Conservation (phyloP, 1,140 invertebrate species). For the Laupala kohalensis region DNA sequence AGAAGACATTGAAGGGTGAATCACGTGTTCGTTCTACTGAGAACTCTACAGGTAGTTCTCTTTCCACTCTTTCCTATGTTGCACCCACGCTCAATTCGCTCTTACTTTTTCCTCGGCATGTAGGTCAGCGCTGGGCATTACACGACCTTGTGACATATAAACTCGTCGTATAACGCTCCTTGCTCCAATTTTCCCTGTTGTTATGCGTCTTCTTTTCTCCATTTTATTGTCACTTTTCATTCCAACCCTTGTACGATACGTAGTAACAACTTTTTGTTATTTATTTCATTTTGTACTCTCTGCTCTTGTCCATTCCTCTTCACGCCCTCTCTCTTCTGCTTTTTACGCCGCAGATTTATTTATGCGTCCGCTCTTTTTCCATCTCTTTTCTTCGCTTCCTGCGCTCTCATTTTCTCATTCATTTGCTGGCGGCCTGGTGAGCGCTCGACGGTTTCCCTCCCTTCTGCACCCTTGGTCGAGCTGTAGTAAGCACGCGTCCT, state of each 20-base stretch:
- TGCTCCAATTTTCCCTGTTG: background rate
- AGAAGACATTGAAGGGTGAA: no score
- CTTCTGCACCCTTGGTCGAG: no score
- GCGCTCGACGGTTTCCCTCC: background rate
- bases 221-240: background rate
- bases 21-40: no score
- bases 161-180: background rate
- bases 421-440: background rate
- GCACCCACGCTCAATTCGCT: no score
- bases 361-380: background rate
- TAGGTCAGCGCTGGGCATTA: background rate
- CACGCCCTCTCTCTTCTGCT: background rate
- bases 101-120: background rate
- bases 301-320: background rate
- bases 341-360: background rate
- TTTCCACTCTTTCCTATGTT: no score
- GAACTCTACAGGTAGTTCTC: background rate
- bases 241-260: background rate
- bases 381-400: background rate
- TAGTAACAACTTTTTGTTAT: background rate
- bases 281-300: background rate
- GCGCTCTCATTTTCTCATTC: background rate
- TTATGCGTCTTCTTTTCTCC: background rate
- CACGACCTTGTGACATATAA: background rate
- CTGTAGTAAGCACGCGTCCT: no score